phyloP scores from a whole-genome alignment of 2,797 vertebrate species.

The Xyrichtys novacula region DNA sequence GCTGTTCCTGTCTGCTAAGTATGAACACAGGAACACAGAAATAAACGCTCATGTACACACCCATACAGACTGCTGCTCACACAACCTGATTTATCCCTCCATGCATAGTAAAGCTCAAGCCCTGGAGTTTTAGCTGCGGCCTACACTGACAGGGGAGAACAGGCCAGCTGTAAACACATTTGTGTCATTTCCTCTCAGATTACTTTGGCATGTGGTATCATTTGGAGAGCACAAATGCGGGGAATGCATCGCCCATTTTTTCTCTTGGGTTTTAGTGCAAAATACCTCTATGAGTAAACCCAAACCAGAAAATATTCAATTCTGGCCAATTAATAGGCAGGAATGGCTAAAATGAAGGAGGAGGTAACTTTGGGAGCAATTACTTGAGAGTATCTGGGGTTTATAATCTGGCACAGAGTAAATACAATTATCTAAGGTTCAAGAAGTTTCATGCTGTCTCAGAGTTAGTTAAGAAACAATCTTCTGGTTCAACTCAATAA shows the following conservation, averaged over 20 bases:
- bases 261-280: constrained; percentile 34
- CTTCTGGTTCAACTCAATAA: constrained; percentile 19
- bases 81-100: constrained; percentile 31
- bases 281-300: constrained; percentile 26
- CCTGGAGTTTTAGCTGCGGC: constrained; percentile 42
- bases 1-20: constrained; percentile 14
- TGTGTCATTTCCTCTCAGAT: constrained; percentile 82
- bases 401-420: constrained; percentile 23
- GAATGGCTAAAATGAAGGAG: constrained; percentile 10
- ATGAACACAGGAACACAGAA: constrained; percentile 38
- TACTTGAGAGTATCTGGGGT: constrained; percentile 2
- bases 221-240: constrained; percentile 62
- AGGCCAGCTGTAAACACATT: constrained; percentile 79
- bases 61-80: constrained; percentile 22
- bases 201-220: constrained; percentile 72
- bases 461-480: not conserved
- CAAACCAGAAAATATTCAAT: constrained; percentile 1
- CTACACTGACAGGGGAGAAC: constrained; percentile 53
- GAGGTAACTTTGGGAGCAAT: not conserved
- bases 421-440: constrained; percentile 38
- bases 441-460: constrained; percentile 22
- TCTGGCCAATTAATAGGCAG: constrained; percentile 8
- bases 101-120: constrained; percentile 32
- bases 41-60: constrained; percentile 43
- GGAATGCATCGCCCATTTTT: constrained; percentile 66